Evolutionary conservation across 1,140 invertebrate genomes (phyloP), one percentile per base, ranked within the genome.

Genomic region (Ctenoplectra terminalis): DNA sequence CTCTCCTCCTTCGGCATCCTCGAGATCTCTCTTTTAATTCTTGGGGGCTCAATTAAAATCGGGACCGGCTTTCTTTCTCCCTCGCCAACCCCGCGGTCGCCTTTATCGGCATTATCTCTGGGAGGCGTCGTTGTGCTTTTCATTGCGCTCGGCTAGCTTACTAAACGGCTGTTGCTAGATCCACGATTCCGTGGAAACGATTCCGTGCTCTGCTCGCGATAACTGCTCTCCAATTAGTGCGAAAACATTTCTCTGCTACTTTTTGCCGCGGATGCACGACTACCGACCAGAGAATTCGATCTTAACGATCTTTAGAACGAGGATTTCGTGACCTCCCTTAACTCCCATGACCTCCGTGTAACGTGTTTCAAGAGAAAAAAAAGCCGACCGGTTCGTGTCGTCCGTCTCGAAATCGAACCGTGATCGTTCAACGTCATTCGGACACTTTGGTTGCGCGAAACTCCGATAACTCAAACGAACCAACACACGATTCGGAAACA

Each of bases 121-220:
- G 80, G 84, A 84, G 73, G 77, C 75, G 60, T 86, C 85, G 85
- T 90, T 85, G 87, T 86, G 86, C 91, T 92, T 90, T 92, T 92
- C 90, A 91, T 92, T 89, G 81, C 66, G 60, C 48, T 72, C 71
- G 40, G 58, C 17, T 54, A 63, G 66, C 64, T 46, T 63, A 50
- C 76, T 81, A 83, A 85, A 80, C 75, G 60, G 75, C 81, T 86
- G 84, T 84, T 79, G 82, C 86, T 88, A 89, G 90, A 90, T 93
- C 86, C 90, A 93, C 90, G 92, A 93, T 93, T 93, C 92, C 90
- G 85, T 92, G 89, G 91, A 92, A 86, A 89, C 91, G 92, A 92
- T 92, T 87, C 72, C 69, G 56, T 73, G 82, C 61, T 37, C 58
- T 84, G 66, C 66, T 79, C 88, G 67, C 67, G 92, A 92, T 93